Evolutionary conservation across 2,797 vertebrate species (phyloP).

Genomic region (Taenioides sp.): DNA sequence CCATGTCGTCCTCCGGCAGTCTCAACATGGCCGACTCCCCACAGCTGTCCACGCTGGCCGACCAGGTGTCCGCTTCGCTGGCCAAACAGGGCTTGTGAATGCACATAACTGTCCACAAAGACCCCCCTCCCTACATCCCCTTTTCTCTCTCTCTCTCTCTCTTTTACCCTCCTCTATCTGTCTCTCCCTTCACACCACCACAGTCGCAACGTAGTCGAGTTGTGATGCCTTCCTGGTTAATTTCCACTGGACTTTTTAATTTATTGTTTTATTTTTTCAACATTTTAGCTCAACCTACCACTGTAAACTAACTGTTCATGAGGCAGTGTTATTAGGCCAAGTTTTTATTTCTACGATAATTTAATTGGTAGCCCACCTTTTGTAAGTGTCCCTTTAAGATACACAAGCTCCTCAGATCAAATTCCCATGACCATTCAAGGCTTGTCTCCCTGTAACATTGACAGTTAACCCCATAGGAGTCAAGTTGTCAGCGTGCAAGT

Average conservation of each 20-base stretch:
- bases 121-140: not conserved
- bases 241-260: slow-evolving; percentile 80
- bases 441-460: slow-evolving; percentile 39
- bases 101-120: slow-evolving; percentile 14
- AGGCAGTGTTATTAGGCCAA: slow-evolving; percentile 44
- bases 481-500: slow-evolving; percentile 8
- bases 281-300: slow-evolving; percentile 51
- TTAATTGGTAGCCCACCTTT: slow-evolving; percentile 51
- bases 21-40: slow-evolving; percentile 94
- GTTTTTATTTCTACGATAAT: slow-evolving; percentile 39
- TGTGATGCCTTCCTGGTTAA: slow-evolving; percentile 79
- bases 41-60: slow-evolving; percentile 95
- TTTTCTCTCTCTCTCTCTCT: not conserved
- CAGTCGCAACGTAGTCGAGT: slow-evolving; percentile 58
- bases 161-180: not conserved
- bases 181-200: not conserved
- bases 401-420: slow-evolving; percentile 35
- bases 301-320: slow-evolving; percentile 55
- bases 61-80: slow-evolving; percentile 96
- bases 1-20: slow-evolving; percentile 95
- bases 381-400: slow-evolving; percentile 64
- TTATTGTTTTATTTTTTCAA: not conserved
- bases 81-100: slow-evolving; percentile 98
- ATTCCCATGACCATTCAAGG: slow-evolving; percentile 18
- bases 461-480: slow-evolving; percentile 37